Evolutionary conservation across 2,113 vertebrate genomes (phyloP).

Genomic region (Hippocampus mohnikei): DNA sequence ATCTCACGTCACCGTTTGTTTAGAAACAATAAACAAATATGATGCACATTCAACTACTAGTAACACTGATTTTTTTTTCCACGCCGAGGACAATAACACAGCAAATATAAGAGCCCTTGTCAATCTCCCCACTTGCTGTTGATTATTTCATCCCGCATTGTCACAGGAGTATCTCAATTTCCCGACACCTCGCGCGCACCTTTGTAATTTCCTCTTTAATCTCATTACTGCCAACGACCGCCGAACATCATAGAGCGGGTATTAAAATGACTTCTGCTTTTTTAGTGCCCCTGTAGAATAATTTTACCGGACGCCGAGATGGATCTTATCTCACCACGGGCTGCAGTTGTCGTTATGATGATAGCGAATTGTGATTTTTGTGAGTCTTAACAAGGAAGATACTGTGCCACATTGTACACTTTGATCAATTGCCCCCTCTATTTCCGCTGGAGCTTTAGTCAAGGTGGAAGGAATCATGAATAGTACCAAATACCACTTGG

Average conservation of each 20-base stretch:
- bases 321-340: neutral
- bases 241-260: neutral
- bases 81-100: neutral
- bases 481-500: too few relatives aligned
- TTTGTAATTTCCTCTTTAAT: neutral
- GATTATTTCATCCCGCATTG: neutral
- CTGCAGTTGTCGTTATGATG: neutral
- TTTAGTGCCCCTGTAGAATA: neutral
- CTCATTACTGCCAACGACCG: neutral
- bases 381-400: too few relatives aligned
- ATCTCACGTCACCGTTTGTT: too few relatives aligned
- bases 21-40: too few relatives aligned
- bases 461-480: too few relatives aligned
- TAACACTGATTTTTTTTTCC: neutral
- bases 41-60: too few relatives aligned
- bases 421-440: neutral
- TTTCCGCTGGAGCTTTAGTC: too few relatives aligned
- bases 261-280: neutral
- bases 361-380: neutral
- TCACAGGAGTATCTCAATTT: constrained; percentile 4
- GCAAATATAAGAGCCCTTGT: neutral
- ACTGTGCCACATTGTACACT: too few relatives aligned
- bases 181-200: neutral
- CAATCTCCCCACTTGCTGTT: neutral
- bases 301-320: neutral